Conservation (phyloP, 2,113 vertebrate genomes). For the Myotis brandtii region DNA sequence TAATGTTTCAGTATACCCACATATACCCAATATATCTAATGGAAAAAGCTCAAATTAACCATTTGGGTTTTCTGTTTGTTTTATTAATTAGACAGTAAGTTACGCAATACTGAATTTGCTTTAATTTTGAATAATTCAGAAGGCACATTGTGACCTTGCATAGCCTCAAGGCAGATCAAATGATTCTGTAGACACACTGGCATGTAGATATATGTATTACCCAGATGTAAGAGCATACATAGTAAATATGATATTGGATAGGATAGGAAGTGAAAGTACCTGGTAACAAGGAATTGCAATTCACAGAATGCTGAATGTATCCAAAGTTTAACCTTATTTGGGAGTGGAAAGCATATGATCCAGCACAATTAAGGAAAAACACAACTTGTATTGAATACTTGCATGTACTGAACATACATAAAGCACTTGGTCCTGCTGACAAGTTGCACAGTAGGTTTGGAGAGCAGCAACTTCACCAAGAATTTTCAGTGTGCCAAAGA, state of each 20-base stretch:
- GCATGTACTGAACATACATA: neutral
- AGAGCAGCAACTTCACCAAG: neutral
- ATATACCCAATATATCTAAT: neutral
- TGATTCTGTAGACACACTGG: neutral
- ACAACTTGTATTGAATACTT: neutral
- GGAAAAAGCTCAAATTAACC: conserved; percentile 12
- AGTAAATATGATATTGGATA: neutral
- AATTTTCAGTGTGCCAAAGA: neutral
- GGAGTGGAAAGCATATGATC: neutral
- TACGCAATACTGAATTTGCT: neutral
- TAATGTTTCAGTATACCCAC: neutral
- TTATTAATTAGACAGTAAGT: neutral
- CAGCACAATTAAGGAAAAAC: neutral
- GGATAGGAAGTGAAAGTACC: neutral
- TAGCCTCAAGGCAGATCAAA: neutral
- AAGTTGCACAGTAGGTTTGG: neutral
- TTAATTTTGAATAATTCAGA: conserved; percentile 33
- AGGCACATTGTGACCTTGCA: neutral
- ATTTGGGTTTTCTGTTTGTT: neutral
- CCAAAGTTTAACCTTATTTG: neutral
- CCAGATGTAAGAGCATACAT: neutral
- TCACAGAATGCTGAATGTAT: neutral
- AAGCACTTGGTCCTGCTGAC: neutral
- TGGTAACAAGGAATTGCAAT: neutral
- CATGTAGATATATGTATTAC: neutral